These are phyloP conservation scores for Pseudomyrmex flavicornis DNA, from an alignment of 1,140 invertebrate genomes.

Conservation along the genomic window DNA sequence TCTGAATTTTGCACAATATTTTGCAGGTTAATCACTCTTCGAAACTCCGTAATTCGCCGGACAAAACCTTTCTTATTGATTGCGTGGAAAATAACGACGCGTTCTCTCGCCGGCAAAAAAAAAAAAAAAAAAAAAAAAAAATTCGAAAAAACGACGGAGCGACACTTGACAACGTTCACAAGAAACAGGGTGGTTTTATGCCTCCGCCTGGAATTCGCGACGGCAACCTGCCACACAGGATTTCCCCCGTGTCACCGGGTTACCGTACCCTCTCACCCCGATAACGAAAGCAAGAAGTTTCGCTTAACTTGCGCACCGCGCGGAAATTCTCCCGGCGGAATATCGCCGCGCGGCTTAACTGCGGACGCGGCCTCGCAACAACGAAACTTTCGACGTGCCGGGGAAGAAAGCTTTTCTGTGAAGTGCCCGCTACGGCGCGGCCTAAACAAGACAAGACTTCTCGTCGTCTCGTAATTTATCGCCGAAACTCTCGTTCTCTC, in stretches of 20 bases:
- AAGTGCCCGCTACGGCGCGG: constrained; percentile 44
- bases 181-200: constrained; percentile 65
- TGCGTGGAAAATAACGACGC: constrained; percentile 16
- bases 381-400: constrained; percentile 55
- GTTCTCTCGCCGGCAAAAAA: not conserved
- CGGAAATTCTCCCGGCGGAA: constrained; percentile 60
- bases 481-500: constrained; percentile 22
- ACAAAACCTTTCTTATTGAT: constrained; percentile 7
- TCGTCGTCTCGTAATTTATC: constrained; percentile 54
- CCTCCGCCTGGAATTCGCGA: constrained; percentile 61
- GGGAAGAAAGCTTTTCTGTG: constrained; percentile 19
- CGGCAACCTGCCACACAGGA: constrained; percentile 54
- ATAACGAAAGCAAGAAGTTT: constrained; percentile 67
- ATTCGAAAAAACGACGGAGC: constrained; percentile 17
- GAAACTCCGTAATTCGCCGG: constrained; percentile 18
- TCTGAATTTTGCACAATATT: constrained; percentile 1
- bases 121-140: not conserved
- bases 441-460: constrained; percentile 54
- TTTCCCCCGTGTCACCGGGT: constrained; percentile 64
- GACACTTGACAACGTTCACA: constrained; percentile 54
- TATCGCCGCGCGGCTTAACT: constrained; percentile 60
- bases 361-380: constrained; percentile 42
- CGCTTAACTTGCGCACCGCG: constrained; percentile 53
- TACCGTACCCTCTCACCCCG: constrained; percentile 36
- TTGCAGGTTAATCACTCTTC: constrained; percentile 43